A percentile compares a stretch with the other conserved stretches of the same genome.
phyloP scores from a whole-genome alignment of 2,113 vertebrate genomes.

The Malurus cyaneus region DNA sequence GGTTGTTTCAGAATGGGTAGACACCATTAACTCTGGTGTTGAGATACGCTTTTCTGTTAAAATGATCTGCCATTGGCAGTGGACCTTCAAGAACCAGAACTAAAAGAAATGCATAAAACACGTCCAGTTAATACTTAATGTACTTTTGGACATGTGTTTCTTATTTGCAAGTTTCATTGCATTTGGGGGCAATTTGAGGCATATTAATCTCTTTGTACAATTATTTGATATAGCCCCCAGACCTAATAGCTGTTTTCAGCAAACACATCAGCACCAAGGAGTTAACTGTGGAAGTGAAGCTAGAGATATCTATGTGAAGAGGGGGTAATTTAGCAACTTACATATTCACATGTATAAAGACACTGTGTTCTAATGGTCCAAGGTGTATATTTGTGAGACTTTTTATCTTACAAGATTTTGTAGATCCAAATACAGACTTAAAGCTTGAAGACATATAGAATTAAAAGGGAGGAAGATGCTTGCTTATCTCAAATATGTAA shows the following conservation, averaged over 20 bases:
- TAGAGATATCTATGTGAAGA: neutral
- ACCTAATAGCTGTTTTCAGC: neutral
- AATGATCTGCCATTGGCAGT: neutral
- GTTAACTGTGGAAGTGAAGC: neutral
- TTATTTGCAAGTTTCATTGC: neutral
- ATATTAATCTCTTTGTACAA: neutral
- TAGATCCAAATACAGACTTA: slow-evolving; percentile 40
- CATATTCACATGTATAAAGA: neutral
- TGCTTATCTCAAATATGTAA: slow-evolving; percentile 59
- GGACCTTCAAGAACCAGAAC: neutral
- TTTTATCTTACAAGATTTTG: slow-evolving; percentile 52
- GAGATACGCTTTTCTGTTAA: neutral
- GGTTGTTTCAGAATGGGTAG: neutral
- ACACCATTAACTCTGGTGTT: neutral
- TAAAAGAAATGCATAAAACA: neutral
- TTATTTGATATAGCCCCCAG: neutral
- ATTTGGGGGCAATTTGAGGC: neutral
- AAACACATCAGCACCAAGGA: neutral
- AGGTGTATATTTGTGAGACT: slow-evolving; percentile 62
- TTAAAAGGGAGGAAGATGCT: slow-evolving; percentile 41
- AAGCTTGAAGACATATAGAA: slow-evolving; percentile 65
- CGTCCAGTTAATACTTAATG: neutral
- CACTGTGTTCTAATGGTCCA: neutral
- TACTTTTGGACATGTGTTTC: neutral
- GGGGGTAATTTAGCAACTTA: neutral